Base-by-base conservation (phyloP, 2,113 vertebrate species). In the Ptilonorhynchus violaceus region DNA sequence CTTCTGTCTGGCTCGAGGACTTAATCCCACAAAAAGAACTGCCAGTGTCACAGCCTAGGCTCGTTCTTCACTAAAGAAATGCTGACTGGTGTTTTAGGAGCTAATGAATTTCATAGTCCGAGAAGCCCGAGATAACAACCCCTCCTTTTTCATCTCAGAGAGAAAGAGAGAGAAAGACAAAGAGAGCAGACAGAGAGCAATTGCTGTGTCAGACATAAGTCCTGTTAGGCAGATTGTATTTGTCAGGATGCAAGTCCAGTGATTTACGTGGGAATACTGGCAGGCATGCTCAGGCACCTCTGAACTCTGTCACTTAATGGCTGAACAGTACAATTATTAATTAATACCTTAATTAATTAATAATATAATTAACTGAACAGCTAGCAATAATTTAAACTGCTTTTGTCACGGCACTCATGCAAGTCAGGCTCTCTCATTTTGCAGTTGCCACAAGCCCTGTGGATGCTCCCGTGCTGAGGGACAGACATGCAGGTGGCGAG, bases 131-230 rank as follows among this genome's bases (percentile, higher is more conserved):
- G 84, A n/a, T 60, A 90, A 89, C 25, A 85, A 59, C 89, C 35
- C 52, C 58, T 93, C 66, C 75, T 75, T 89, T 92, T 94, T 75
- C 63, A 87, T 28, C 66, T 89, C 92, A 70, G 68, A 93, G 93
- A 94, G 96, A 90, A 96, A 96, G 96, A 96, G 79, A 93, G 88
- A 93, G 86, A 96, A 94, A 94, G 96, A 95, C 94, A 96, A 96
- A 95, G 96, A 92, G 89, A 95, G 88, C 91, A 85, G 84, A 89
- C 62, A 85, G 86, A 96, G 80, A 96, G 94, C 86, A 91, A 93
- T 33, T 76, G 93, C 92, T 60, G 66, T 27, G 44, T 80, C 31
- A 94, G 89, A 66, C 79, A 1, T 16, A 11, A 81, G 77, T 73
- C 47, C 9, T 19, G 91, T 82, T 27, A 80, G 83, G 88, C 46